phyloP scores from a whole-genome alignment of 2,888 invertebrate genomes.

The Acanthosepion esculentum region DNA sequence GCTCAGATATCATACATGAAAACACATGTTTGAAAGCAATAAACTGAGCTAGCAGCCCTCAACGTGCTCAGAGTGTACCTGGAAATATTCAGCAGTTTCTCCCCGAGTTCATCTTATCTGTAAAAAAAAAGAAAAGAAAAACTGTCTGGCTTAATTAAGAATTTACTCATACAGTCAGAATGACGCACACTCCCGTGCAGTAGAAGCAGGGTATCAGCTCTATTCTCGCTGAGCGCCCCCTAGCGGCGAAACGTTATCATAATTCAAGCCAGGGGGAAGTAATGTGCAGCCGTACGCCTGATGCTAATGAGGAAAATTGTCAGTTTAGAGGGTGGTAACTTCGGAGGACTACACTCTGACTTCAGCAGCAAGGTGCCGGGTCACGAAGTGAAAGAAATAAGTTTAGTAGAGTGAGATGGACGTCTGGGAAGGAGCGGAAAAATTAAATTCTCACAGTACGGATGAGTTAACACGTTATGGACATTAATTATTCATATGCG shows the following conservation, averaged over 20 bases:
- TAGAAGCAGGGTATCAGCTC: not conserved
- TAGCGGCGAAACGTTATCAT: not conserved
- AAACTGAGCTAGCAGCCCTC: too few species aligned
- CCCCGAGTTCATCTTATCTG: too few species aligned
- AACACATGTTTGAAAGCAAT: too few species aligned
- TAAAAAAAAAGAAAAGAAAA: too few species aligned
- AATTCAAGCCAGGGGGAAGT: not conserved
- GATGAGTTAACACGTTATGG: too few species aligned
- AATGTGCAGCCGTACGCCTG: not conserved
- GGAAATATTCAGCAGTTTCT: too few species aligned
- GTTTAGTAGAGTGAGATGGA: too few species aligned
- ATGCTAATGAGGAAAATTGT: not conserved
- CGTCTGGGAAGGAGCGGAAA: too few species aligned
- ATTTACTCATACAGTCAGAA: not conserved
- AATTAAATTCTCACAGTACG: too few species aligned
- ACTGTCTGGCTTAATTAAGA: not conserved
- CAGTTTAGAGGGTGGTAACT: not conserved
- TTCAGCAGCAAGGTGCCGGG: conserved; percentile 33
- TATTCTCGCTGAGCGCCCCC: not conserved
- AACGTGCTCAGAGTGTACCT: too few species aligned
- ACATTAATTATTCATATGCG: too few species aligned
- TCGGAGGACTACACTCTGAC: not conserved
- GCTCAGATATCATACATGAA: too few species aligned
- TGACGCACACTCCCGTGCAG: not conserved
- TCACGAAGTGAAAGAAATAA: not conserved